Percentiles rank a stretch among this genome's conserved stretches.
Evolutionary conservation across 2,888 invertebrate genomes (phyloP).

Genomic region (Eristalinus sepulchralis): DNA sequence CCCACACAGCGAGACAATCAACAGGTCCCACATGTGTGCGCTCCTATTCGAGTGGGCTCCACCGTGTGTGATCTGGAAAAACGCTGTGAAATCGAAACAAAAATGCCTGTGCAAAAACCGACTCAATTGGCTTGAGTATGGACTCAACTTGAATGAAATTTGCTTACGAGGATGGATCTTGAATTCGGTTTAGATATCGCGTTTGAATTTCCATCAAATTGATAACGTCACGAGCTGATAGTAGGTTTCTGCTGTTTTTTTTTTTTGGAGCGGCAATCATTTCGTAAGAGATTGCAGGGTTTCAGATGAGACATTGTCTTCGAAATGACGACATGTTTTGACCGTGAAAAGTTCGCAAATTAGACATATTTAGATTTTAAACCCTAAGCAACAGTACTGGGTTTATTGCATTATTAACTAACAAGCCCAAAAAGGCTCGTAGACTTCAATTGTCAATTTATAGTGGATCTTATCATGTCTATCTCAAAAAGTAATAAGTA

Average conservation of each 20-base stretch:
- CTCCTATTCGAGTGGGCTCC: slow-evolving; percentile 40
- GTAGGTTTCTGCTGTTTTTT: neutral
- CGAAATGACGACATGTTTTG: too few relatives aligned
- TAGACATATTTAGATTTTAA: too few relatives aligned
- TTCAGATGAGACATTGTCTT: too few relatives aligned
- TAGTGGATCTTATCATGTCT: too few relatives aligned
- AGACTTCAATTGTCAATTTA: too few relatives aligned
- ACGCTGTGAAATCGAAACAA: slow-evolving; percentile 16
- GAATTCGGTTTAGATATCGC: neutral
- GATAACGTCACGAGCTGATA: slow-evolving; percentile 31
- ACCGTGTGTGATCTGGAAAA: neutral
- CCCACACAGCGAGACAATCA: slow-evolving; percentile 62
- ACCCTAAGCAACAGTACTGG: too few relatives aligned
- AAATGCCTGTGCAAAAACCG: neutral
- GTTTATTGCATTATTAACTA: too few relatives aligned
- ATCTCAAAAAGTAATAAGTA: too few relatives aligned
- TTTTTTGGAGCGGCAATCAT: neutral
- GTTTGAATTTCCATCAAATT: slow-evolving; percentile 37
- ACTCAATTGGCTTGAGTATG: neutral
- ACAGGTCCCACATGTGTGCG: slow-evolving; percentile 62
- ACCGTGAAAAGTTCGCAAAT: too few relatives aligned
- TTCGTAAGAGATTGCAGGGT: too few relatives aligned
- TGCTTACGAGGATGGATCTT: neutral
- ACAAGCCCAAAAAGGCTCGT: too few relatives aligned
- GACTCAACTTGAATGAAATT: neutral